These are phyloP conservation scores for Rhinichthys osculus DNA, from an alignment of 2,797 vertebrate genomes.

Conservation along the genomic window DNA sequence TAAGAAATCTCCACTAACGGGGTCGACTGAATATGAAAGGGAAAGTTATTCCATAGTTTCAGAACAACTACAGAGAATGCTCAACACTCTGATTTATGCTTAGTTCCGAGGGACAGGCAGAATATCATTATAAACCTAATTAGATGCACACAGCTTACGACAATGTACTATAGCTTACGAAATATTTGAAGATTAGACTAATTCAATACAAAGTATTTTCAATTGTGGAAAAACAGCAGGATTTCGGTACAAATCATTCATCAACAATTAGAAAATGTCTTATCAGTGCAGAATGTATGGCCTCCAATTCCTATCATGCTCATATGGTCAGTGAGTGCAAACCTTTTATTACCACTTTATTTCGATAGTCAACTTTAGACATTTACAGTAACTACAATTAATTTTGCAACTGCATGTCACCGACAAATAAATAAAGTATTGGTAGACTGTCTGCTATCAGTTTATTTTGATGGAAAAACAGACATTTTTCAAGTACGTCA, in stretches of 20 bases:
- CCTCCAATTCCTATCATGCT: conserved; percentile 3
- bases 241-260: not conserved
- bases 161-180: no score
- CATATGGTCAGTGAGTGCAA: conserved; percentile 18
- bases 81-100: not conserved
- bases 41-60: not conserved
- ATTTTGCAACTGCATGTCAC: no score
- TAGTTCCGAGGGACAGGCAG: not conserved
- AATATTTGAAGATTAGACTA: no score
- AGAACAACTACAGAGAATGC: no score
- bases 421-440: no score
- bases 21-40: not conserved
- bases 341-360: not conserved
- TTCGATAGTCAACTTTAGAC: not conserved
- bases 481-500: no score
- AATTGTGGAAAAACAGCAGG: no score
- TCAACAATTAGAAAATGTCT: not conserved
- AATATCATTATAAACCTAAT: not conserved
- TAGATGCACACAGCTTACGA: not conserved
- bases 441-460: no score
- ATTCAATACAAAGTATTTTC: no score
- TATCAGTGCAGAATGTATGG: not conserved
- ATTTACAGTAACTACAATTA: no score
- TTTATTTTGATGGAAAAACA: no score
- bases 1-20: not conserved